Evolutionary conservation across 2,113 vertebrate genomes (phyloP), one percentile per base, ranked within the genome.

Genomic region (Perca schrenkii): DNA sequence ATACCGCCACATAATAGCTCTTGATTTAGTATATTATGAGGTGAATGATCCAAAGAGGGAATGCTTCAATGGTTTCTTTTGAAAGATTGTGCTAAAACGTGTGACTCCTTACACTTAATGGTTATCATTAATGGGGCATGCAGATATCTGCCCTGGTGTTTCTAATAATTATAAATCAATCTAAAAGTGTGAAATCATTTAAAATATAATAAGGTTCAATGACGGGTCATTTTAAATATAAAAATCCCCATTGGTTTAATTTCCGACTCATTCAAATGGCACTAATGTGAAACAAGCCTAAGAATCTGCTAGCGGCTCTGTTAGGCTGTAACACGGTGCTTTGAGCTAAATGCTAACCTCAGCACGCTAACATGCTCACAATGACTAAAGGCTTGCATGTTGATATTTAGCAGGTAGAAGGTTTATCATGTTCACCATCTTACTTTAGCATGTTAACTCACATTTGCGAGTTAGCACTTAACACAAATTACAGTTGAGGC

Each of bases 61-160:
- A 53, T 13, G 72, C 66, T 72, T 58, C 21, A 58, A 2, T 21
- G 69, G 15, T 57, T 80, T 63, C 58, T 22, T 53, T 67, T 19
- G 5, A 66, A 14, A 22, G 36, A 67, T 25, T 73, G 58, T 15
- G 6, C 43, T 64, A 43, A 84, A 68, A 64, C 21, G 36, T 50
- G 43, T 67, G 79, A 61, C 31, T n/a, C 46, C 28, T 77, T 31
- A 50, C 7, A 49, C 28, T 57, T 76, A 75, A 79, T 52, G 50
- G 58, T 64, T 46, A 2, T 50, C 63, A 46, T 53, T 57, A 64
- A 49, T 17, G 15, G 28, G 40, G 28, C 16, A n/a, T 74, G 54
- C 25, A 49, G n/a, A 71, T 31, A 25, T 50, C 40, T 17, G 21
- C 34, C 49, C 56, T 68, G 19, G 12, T 46, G 40, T 62, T 63